Evolutionary conservation across 2,797 vertebrate genomes (phyloP).

Genomic region (Acropternis orthonyx): DNA sequence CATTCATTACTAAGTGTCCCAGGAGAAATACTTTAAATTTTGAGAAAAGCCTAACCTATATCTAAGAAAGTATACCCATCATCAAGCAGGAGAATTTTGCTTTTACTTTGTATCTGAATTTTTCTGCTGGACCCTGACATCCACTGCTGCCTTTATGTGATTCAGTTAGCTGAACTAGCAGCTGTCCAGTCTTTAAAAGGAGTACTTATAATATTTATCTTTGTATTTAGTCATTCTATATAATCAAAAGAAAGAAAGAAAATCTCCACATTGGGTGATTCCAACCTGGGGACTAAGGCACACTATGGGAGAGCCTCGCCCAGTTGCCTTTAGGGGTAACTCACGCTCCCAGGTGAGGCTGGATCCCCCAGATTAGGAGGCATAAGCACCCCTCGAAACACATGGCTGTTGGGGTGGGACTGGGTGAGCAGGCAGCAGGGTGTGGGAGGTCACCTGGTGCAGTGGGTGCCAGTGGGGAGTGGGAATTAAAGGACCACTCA

Average conservation of each 20-base stretch:
- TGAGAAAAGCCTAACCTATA: background rate
- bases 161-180: background rate
- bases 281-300: background rate
- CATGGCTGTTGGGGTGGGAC: background rate
- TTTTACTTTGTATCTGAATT: background rate
- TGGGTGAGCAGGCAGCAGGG: background rate
- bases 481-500: background rate
- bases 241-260: background rate
- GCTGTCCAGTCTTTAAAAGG: background rate
- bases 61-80: background rate
- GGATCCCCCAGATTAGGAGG: background rate
- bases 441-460: rapidly evolving
- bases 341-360: background rate
- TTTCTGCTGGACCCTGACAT: background rate
- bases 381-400: rapidly evolving
- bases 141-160: background rate
- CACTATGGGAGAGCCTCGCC: background rate
- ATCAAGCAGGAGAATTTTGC: background rate
- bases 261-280: background rate
- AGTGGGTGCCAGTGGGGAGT: too few relatives aligned
- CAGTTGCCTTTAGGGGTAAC: background rate
- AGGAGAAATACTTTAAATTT: background rate
- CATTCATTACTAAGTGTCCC: background rate
- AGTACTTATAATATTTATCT: background rate
- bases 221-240: background rate